These are phyloP conservation scores for Riparia riparia DNA, from an alignment of 2,113 vertebrate species.

Conservation along the genomic window DNA sequence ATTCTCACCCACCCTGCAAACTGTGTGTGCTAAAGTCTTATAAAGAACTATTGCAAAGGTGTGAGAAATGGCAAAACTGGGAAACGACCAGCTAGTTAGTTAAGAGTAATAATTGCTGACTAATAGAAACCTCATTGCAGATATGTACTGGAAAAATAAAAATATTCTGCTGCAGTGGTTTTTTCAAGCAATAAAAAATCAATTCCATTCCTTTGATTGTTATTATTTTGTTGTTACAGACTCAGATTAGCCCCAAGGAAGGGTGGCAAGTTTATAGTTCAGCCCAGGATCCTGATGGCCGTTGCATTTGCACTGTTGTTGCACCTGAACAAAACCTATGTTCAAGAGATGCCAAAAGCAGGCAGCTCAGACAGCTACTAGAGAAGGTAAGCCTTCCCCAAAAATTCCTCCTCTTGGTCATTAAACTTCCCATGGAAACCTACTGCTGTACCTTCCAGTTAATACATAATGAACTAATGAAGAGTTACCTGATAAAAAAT, in stretches of 20 bases:
- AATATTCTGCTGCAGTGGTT: neutral
- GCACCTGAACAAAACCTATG: slow-evolving; percentile 97
- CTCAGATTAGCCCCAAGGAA: slow-evolving; percentile 93
- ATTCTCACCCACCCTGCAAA: neutral
- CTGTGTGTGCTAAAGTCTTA: neutral
- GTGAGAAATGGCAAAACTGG: neutral
- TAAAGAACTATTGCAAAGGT: neutral
- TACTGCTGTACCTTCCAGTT: neutral
- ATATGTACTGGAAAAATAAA: neutral
- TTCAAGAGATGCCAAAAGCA: slow-evolving; percentile 95
- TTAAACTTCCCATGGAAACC: neutral
- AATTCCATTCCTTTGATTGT: neutral
- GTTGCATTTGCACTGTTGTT: slow-evolving; percentile 97
- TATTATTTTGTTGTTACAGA: slow-evolving; percentile 76
- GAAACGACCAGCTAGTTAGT: neutral
- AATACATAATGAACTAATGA: neutral
- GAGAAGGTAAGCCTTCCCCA: slow-evolving; percentile 87
- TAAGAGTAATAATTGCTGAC: neutral
- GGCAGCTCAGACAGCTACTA: slow-evolving; percentile 93
- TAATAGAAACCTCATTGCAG: neutral
- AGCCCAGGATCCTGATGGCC: slow-evolving; percentile 94
- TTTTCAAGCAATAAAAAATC: neutral
- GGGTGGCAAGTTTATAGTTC: slow-evolving; percentile 99
- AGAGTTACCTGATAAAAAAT: neutral
- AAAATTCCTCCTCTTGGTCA: neutral